phyloP scores from a whole-genome alignment of 1,140 invertebrate genomes.

The Vanessa tameamea region DNA sequence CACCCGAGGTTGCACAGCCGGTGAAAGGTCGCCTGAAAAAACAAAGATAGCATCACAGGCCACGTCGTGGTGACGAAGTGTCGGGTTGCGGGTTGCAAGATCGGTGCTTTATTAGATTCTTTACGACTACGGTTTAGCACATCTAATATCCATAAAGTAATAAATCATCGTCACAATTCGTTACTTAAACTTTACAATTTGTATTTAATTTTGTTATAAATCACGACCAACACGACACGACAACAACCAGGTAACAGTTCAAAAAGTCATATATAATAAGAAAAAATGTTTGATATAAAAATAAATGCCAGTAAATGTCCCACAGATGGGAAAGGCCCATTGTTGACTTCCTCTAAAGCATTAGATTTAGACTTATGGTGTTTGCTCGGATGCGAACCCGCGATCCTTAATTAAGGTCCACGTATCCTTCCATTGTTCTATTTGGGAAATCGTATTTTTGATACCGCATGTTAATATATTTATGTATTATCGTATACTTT shows the following conservation, averaged over 20 bases:
- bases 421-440: too few species aligned
- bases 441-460: too few species aligned
- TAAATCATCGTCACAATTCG: slow-evolving; percentile 43
- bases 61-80: slow-evolving; percentile 46
- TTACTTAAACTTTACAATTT: slow-evolving; percentile 32
- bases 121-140: slow-evolving; percentile 37
- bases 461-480: too few species aligned
- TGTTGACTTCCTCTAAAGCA: too few species aligned
- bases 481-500: too few species aligned
- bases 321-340: too few species aligned
- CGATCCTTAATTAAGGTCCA: too few species aligned
- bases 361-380: too few species aligned
- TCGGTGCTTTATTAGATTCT: slow-evolving; percentile 40
- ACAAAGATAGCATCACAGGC: slow-evolving; percentile 48
- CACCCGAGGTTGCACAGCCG: slow-evolving; percentile 59
- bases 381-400: too few species aligned
- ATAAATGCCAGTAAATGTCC: too few species aligned
- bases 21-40: slow-evolving; percentile 76
- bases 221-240: not conserved
- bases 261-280: not conserved
- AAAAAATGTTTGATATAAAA: not conserved
- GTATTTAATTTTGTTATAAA: slow-evolving; percentile 20
- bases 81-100: slow-evolving; percentile 47
- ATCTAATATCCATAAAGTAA: slow-evolving; percentile 32
- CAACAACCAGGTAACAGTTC: not conserved